A percentile compares a stretch with the other conserved stretches of the same genome.
phyloP scores from a whole-genome alignment of 2,888 invertebrate genomes.

The Halictus ligatus region DNA sequence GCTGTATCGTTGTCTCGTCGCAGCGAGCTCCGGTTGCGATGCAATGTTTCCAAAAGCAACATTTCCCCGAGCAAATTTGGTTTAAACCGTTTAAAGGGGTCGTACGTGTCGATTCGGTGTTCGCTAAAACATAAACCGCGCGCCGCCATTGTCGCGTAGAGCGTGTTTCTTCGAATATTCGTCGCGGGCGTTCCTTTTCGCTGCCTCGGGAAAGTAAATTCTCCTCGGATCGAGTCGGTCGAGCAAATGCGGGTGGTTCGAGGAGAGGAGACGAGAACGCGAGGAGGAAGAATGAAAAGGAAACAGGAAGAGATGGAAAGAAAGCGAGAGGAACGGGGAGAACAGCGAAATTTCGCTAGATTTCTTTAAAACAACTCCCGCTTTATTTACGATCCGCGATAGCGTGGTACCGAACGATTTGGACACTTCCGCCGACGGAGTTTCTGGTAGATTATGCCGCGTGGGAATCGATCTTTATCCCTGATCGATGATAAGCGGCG shows the following conservation, averaged over 20 bases:
- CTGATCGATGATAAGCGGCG: constrained; percentile 31
- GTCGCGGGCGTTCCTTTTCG: constrained; percentile 48
- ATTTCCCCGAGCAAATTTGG: not conserved
- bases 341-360: constrained; percentile 43
- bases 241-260: constrained; percentile 31
- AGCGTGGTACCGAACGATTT: constrained; percentile 44
- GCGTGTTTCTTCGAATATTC: constrained; percentile 39
- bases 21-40: not conserved
- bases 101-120: not conserved
- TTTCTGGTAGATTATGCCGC: constrained; percentile 42
- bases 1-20: not conserved
- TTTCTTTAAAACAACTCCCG: constrained; percentile 46
- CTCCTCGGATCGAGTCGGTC: constrained; percentile 52
- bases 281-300: not conserved
- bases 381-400: constrained; percentile 25
- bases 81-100: not conserved
- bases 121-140: not conserved
- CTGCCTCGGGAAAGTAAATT: constrained; percentile 66
- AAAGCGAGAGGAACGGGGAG: constrained; percentile 1
- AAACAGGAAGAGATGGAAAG: not conserved
- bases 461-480: constrained; percentile 9
- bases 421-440: constrained; percentile 34
- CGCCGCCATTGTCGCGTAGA: constrained; percentile 30
- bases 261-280: not conserved
- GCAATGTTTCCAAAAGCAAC: not conserved